These are phyloP conservation scores for Potorous gilbertii DNA, from an alignment of 2,797 vertebrate species.

Conservation along the genomic window DNA sequence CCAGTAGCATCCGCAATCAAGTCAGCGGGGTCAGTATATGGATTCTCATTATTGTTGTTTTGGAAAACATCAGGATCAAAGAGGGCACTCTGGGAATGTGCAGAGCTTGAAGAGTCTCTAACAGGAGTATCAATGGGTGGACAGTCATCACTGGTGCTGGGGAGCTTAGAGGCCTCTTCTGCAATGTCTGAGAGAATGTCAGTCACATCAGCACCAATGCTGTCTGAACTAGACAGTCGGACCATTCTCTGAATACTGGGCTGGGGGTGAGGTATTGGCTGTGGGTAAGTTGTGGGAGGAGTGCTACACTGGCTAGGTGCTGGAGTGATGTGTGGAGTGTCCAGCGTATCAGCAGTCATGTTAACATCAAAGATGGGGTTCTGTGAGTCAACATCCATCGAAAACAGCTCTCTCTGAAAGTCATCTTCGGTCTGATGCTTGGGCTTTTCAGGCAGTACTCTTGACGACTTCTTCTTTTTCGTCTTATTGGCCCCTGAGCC, in stretches of 20 bases:
- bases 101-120: slow-evolving; percentile 97
- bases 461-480: slow-evolving; percentile 95
- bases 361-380: slow-evolving; percentile 98
- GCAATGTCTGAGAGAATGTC: slow-evolving; percentile 98
- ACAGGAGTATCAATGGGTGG: slow-evolving; percentile 93
- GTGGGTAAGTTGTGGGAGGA: slow-evolving; percentile 91
- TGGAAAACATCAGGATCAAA: slow-evolving; percentile 98
- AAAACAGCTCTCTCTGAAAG: slow-evolving; percentile 98
- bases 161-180: slow-evolving; percentile 94
- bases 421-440: slow-evolving; percentile 96
- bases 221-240: slow-evolving; percentile 97
- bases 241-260: slow-evolving; percentile 92
- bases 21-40: slow-evolving; percentile 95
- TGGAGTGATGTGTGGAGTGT: slow-evolving; percentile 97
- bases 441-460: slow-evolving; percentile 86
- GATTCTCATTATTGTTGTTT: slow-evolving; percentile 95
- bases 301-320: slow-evolving; percentile 98
- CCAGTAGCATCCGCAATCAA: slow-evolving; percentile 95
- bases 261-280: slow-evolving; percentile 90
- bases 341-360: slow-evolving; percentile 94
- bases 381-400: slow-evolving; percentile 98
- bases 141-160: slow-evolving; percentile 85
- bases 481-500: slow-evolving; percentile 89
- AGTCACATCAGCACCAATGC: slow-evolving; percentile 96
- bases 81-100: slow-evolving; percentile 94